Evolutionary conservation across 1,140 invertebrate genomes (phyloP).

Genomic region (Megalonaias nervosa): DNA sequence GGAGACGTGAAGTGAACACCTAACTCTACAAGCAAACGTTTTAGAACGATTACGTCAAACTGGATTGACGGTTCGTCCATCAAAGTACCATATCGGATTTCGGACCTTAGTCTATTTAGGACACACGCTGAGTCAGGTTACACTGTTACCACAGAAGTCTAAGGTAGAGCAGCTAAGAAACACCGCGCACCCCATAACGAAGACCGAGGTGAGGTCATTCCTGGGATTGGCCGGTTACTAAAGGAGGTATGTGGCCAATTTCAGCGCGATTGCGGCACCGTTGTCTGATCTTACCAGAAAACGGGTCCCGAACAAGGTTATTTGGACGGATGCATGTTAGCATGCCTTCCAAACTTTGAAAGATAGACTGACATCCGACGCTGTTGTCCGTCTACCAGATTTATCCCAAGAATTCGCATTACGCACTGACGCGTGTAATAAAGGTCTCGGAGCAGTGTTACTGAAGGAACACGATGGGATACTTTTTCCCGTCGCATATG

Average conservation of each 20-base stretch:
- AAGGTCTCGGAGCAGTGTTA: conserved; percentile 51
- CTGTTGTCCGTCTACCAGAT: conserved; percentile 38
- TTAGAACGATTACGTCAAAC: conserved; percentile 20
- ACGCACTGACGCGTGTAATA: conserved; percentile 12
- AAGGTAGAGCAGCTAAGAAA: conserved; percentile 15
- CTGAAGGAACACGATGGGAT: conserved; percentile 45
- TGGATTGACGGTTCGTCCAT: conserved; percentile 28
- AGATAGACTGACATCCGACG: conserved; percentile 2
- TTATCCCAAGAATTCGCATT: too few relatives aligned
- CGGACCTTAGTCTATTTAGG: conserved; percentile 36
- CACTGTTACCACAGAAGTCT: conserved; percentile 9
- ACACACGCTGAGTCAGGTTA: conserved; percentile 17
- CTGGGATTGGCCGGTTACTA: too few relatives aligned
- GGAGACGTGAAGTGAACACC: conserved; percentile 11
- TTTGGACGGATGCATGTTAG: too few relatives aligned
- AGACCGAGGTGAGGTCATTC: conserved; percentile 11
- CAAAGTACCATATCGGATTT: conserved; percentile 38
- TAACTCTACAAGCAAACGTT: conserved; percentile 6
- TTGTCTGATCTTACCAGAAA: too few relatives aligned
- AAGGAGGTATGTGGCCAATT: too few relatives aligned
- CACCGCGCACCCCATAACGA: conserved; percentile 29
- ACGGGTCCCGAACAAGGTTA: too few relatives aligned
- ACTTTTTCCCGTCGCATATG: too few relatives aligned
- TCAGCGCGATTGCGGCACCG: too few relatives aligned
- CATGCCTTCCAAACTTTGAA: too few relatives aligned